Evolutionary conservation across 2,113 vertebrate genomes (phyloP).

Genomic region (Clarias magur): DNA sequence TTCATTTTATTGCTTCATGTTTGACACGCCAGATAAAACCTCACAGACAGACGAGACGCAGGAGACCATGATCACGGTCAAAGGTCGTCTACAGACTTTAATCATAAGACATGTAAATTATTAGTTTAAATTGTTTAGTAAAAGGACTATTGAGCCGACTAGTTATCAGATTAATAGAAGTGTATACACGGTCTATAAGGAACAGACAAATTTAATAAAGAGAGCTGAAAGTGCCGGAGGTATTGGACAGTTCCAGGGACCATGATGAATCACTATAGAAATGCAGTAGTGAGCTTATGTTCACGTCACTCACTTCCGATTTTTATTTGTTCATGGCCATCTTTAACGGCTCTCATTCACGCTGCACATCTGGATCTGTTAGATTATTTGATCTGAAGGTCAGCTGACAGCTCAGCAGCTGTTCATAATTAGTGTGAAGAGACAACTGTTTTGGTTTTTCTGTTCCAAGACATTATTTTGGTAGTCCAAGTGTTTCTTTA

Average conservation of each 20-base stretch:
- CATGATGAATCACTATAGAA: neutral
- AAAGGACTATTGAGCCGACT: neutral
- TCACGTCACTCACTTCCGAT: neutral
- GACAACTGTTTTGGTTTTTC: neutral
- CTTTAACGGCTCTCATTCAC: neutral
- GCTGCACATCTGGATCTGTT: neutral
- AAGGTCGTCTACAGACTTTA: neutral
- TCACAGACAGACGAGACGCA: neutral
- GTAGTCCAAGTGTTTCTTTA: neutral
- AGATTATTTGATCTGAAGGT: slow-evolving; percentile 6
- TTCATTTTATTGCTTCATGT: neutral
- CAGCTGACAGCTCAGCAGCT: neutral
- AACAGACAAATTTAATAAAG: neutral
- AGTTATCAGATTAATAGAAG: neutral
- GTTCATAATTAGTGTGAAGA: neutral
- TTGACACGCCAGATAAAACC: neutral
- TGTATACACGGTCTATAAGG: neutral
- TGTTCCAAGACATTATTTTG: neutral
- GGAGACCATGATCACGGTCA: neutral
- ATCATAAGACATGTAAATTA: neutral
- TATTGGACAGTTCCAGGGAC: neutral
- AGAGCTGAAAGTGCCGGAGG: neutral
- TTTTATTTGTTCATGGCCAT: neutral
- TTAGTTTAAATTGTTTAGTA: neutral
- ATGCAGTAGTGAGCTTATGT: neutral